Percentiles rank a stretch among this genome's conserved stretches.
These are phyloP conservation scores for Acanthosepion esculentum DNA, from an alignment of 2,888 invertebrate species.

Conservation along the genomic window DNA sequence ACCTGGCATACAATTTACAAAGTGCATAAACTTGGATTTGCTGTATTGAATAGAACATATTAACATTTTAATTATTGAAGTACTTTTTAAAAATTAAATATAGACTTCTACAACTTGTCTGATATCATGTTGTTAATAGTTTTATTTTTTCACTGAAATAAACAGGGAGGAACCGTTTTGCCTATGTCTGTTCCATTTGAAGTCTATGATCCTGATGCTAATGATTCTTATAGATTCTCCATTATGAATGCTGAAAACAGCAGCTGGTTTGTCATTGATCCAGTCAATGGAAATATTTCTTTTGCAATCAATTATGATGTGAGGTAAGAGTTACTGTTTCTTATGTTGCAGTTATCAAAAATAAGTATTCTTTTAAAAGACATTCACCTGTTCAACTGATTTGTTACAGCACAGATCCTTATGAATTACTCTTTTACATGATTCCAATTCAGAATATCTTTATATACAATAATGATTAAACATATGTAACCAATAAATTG, in stretches of 20 bases:
- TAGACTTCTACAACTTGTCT: too few relatives aligned
- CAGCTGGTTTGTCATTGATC: slow-evolving; percentile 40
- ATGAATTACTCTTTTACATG: too few relatives aligned
- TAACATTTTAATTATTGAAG: too few relatives aligned
- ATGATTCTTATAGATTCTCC: slow-evolving; percentile 21
- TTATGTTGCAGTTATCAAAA: neutral
- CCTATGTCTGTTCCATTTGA: slow-evolving; percentile 36
- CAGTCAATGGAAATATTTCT: slow-evolving; percentile 40
- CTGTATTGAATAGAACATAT: too few relatives aligned
- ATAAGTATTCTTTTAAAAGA: neutral
- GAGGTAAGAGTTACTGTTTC: neutral
- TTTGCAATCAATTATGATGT: slow-evolving; percentile 47
- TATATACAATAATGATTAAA: too few relatives aligned
- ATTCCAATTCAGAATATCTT: too few relatives aligned
- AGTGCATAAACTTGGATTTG: too few relatives aligned
- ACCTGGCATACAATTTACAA: too few relatives aligned
- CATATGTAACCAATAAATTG: too few relatives aligned
- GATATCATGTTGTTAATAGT: neutral
- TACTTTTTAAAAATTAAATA: too few relatives aligned
- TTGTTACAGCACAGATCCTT: too few relatives aligned
- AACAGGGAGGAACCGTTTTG: slow-evolving; percentile 37
- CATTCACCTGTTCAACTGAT: neutral
- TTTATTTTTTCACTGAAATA: neutral
- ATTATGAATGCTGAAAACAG: slow-evolving; percentile 38
- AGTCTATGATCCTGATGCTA: slow-evolving; percentile 39